A percentile compares a stretch with the other conserved stretches of the same genome.
phyloP scores from a whole-genome alignment of 2,888 invertebrate species.

The Mythimna impura region DNA sequence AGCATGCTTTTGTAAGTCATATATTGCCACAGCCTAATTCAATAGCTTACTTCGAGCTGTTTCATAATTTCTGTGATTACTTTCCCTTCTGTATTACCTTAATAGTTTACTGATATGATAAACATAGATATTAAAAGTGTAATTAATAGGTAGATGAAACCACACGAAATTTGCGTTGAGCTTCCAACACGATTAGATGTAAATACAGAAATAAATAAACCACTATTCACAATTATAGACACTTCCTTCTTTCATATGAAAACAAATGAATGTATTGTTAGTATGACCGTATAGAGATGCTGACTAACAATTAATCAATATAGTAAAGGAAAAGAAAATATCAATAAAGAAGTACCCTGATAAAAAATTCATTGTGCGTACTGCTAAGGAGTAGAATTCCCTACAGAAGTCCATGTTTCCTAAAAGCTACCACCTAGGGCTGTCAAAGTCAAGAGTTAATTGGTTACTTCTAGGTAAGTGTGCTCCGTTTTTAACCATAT shows the following conservation, averaged over 20 bases:
- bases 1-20: constrained; percentile 2
- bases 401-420: no score
- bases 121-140: constrained; percentile 71
- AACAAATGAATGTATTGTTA: constrained; percentile 41
- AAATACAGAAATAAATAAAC: constrained; percentile 84
- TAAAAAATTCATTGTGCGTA: no score
- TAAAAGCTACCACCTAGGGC: no score
- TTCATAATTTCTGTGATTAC: constrained; percentile 15
- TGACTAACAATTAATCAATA: constrained; percentile 26
- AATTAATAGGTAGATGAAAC: constrained; percentile 80
- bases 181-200: constrained; percentile 91
- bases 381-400: no score
- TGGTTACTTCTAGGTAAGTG: no score
- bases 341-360: not conserved
- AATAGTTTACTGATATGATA: constrained; percentile 68
- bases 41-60: constrained; percentile 40
- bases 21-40: constrained; percentile 28
- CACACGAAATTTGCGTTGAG: constrained; percentile 90
- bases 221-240: constrained; percentile 63
- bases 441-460: no score
- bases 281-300: constrained; percentile 37
- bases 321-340: not conserved
- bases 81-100: constrained; percentile 46
- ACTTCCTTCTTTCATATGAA: constrained; percentile 52
- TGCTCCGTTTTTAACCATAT: no score